These are phyloP conservation scores for Cuniculus paca DNA, from an alignment of 2,797 vertebrate genomes.

Conservation along the genomic window DNA sequence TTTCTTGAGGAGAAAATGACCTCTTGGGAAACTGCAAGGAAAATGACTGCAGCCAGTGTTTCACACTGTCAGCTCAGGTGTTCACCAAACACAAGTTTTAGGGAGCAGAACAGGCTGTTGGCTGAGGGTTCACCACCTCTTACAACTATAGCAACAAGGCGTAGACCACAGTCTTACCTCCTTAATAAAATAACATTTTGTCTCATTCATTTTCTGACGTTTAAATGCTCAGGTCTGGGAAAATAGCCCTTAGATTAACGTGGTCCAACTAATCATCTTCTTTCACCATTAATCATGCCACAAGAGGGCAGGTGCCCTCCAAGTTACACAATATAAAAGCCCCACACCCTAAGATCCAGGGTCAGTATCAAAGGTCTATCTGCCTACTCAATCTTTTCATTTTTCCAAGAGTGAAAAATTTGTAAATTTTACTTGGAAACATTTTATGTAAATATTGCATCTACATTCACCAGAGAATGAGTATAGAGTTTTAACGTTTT, in stretches of 20 bases:
- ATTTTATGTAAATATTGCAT: not conserved
- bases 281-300: not conserved
- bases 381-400: not conserved
- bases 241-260: not conserved
- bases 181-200: not conserved
- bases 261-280: not conserved
- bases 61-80: not conserved
- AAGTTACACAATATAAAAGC: not conserved
- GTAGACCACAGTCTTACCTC: not conserved
- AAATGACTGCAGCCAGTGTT: not conserved
- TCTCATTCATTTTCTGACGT: not conserved
- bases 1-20: not conserved
- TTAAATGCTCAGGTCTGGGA: conserved; percentile 1
- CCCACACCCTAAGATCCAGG: not conserved
- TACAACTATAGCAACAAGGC: not conserved
- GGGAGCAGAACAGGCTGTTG: not conserved
- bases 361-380: not conserved
- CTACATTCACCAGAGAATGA: not conserved
- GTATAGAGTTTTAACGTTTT: not conserved
- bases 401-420: not conserved
- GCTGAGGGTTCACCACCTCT: not conserved
- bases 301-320: too few relatives aligned
- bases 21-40: not conserved
- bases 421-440: not conserved
- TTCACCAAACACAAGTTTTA: not conserved